Evolutionary conservation across 2,888 invertebrate species (phyloP), one percentile per base, ranked within the genome.

Genomic region (Dicyrtomina minuta): DNA sequence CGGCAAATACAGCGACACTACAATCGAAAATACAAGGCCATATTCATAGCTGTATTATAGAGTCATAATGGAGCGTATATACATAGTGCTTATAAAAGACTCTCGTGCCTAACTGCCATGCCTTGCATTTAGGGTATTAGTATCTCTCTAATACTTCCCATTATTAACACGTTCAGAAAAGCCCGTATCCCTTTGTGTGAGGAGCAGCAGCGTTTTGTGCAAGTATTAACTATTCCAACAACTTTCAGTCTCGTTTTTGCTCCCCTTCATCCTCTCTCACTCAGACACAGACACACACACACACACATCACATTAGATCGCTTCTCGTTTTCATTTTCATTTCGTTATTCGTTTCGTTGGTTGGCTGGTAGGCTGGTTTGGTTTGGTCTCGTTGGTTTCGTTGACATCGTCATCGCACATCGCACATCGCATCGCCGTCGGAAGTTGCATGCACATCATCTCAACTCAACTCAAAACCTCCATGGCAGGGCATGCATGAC

Each of bases 381-480:
- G 46, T 46, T 12, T 46, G 20, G 13, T 15, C 20, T 51, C 22
- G 3, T 17, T 51, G 55, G 55, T 55, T 55, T 55, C 55, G 24
- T 55, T 55, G 55, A 55, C 55, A 55, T 22, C 26, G 55, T 55
- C 55, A 55, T 55, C n/a, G n/a, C n/a, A n/a, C n/a, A n/a, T n/a
- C n/a, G n/a, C n/a, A n/a, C n/a, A n/a, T 33, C 33, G 33, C 33
- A 33, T 33, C 33, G 33, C 33, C 33, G 33, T 33, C 55, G 55
- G 55, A 55, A 55, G 26, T 55, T 55, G 26, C 55, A 55, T 55
- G 43, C 33, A 33, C 33, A 33, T 33, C 33, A 33, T 33, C 33
- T 33, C 33, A 33, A 33, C 33, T 33, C 33, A 8, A 33, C 33
- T 33, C 33, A 33, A 33, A 33, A 33, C 33, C 33, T 33, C 33